Evolutionary conservation across 2,888 invertebrate genomes (phyloP), one percentile per base, ranked within the genome.

Genomic region (Eupithecia centaureata): DNA sequence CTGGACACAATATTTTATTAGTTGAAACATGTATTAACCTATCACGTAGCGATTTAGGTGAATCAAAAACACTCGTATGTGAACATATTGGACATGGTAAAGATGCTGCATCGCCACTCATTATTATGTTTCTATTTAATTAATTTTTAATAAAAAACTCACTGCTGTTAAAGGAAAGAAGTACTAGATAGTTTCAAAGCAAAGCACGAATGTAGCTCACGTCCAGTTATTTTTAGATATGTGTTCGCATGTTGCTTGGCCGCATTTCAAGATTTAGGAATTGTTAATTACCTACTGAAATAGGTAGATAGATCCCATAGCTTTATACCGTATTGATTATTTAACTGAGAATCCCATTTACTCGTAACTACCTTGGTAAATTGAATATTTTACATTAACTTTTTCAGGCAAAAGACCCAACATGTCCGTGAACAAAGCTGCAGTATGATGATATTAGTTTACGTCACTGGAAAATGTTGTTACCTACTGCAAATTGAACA

Each of bases 1-100:
- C 95, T 15, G 97, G 97, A 83, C 97, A 97, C 63, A 94, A 84
- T 76, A 97, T 90, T 72, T 95, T 95, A 71, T 96, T 95, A 59
- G 96, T 96, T 18, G 97, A 96, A 51, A 96, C 96, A 80, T 94
- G 95, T 71, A 97, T 96, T 63, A 97, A 92, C 76, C 95, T 95
- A 67, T 95, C 94, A 82, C 96, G 94, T 74, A 97, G 88, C 18
- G 95, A 92, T 82, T 96, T 95, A 68, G 96, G 95, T 65, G 95
- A 95, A 77, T 95, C 90, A 82, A 97, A 97, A 78, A 95, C 86
- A 75, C 92, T 95, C 72, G 95, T 95, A 82, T 96, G 95, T 65
- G 95, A 94, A 88, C 97, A 97, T 82, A 97, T 87, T 35, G 97
- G 97, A 86, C 97, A 97, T 66, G 96, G 92, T 75, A 97, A 93